These are phyloP conservation scores for Omphaloscelis lunosa DNA, from an alignment of 2,888 invertebrate genomes.

Conservation along the genomic window DNA sequence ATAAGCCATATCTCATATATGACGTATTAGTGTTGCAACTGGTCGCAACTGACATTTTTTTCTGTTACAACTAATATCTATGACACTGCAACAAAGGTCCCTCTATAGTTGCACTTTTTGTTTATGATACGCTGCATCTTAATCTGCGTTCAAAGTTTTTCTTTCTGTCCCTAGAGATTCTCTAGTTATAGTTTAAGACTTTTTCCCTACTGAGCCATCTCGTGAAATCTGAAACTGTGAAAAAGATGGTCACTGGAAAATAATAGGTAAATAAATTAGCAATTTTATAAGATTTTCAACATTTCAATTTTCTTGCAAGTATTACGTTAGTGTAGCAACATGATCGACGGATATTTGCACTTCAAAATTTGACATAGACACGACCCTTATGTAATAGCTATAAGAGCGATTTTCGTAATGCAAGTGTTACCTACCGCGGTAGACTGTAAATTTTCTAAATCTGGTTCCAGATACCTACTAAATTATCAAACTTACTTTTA, in stretches of 20 bases:
- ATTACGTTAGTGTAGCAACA: neutral
- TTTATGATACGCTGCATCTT: neutral
- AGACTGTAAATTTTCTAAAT: too few relatives aligned
- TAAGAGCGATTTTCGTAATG: too few relatives aligned
- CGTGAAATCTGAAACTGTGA: neutral
- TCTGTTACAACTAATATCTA: neutral
- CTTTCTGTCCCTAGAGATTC: constrained; percentile 10
- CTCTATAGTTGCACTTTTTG: neutral
- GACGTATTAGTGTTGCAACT: neutral
- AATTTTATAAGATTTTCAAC: neutral
- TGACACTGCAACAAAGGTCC: neutral
- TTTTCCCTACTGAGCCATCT: neutral
- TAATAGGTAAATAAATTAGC: neutral
- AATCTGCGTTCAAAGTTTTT: neutral
- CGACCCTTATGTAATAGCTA: too few relatives aligned
- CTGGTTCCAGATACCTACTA: too few relatives aligned
- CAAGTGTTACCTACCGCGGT: too few relatives aligned
- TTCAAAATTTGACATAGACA: too few relatives aligned
- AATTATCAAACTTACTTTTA: neutral
- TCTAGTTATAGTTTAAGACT: neutral
- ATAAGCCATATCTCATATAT: too few relatives aligned
- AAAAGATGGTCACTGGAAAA: neutral
- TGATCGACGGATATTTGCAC: too few relatives aligned
- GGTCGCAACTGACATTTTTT: neutral
- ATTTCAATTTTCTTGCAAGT: neutral